Percentiles rank a stretch among this genome's conserved stretches.
Evolutionary conservation across 2,113 vertebrate species (phyloP).

Genomic region (Porphyrio hochstetteri): DNA sequence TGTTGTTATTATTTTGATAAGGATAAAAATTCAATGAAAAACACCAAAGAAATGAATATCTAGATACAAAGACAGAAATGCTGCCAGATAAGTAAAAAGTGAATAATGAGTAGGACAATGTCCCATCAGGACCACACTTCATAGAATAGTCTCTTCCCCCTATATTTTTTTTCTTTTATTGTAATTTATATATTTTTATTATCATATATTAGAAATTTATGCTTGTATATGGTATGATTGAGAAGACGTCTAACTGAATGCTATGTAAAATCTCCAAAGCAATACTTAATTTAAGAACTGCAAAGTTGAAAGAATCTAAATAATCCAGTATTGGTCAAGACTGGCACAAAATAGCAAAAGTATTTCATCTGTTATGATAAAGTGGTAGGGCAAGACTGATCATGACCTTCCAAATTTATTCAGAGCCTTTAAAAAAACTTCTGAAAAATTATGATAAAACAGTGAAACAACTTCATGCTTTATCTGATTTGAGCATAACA

Average conservation of each 20-base stretch:
- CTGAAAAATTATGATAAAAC: background rate
- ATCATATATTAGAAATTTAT: background rate
- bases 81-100: background rate
- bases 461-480: background rate
- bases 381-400: background rate
- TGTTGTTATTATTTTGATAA: background rate
- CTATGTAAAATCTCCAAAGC: background rate
- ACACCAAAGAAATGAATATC: background rate
- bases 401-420: background rate
- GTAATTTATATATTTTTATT: background rate
- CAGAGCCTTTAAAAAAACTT: background rate
- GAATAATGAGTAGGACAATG: background rate
- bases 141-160: background rate
- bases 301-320: background rate
- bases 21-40: background rate
- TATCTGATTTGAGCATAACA: background rate
- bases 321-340: background rate
- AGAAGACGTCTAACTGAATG: background rate
- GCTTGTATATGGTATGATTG: background rate
- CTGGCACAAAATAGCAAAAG: background rate
- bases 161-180: background rate
- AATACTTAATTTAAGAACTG: background rate
- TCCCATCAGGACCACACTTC: background rate
- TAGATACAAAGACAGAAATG: background rate
- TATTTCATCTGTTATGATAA: background rate